phyloP scores from a whole-genome alignment of 2,888 invertebrate genomes.

The Macrophya alboannulata region DNA sequence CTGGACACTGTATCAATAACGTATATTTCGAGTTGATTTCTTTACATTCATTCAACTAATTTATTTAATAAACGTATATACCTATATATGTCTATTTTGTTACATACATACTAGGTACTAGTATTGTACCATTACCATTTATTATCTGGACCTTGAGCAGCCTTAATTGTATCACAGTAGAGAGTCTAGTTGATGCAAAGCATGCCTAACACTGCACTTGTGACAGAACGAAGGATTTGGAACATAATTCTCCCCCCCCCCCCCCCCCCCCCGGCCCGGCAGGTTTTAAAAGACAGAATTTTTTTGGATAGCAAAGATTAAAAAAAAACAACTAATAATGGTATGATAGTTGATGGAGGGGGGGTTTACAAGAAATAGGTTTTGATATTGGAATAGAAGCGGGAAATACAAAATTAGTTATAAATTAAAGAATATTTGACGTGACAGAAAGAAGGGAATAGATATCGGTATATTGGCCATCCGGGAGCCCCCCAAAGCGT shows the following conservation, averaged over 20 bases:
- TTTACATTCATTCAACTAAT: neutral
- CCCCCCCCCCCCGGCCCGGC: constrained; percentile 24
- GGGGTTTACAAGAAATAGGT: neutral
- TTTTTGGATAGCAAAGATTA: neutral
- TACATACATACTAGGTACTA: constrained; percentile 22
- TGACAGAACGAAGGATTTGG: constrained; percentile 30
- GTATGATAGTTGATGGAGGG: neutral
- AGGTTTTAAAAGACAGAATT: constrained; percentile 35
- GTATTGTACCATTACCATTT: constrained; percentile 41
- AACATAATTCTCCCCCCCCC: constrained; percentile 41
- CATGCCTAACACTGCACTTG: constrained; percentile 44
- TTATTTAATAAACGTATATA: neutral
- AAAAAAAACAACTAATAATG: neutral
- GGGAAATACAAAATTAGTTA: constrained; percentile 19
- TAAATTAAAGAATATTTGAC: constrained; percentile 2
- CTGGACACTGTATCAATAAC: constrained; percentile 29
- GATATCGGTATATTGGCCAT: constrained; percentile 62
- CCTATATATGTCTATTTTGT: neutral
- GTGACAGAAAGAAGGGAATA: constrained; percentile 25
- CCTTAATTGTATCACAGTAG: constrained; percentile 45
- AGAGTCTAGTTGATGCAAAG: constrained; percentile 46
- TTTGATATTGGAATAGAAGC: neutral
- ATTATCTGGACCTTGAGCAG: constrained; percentile 48
- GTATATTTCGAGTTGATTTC: constrained; percentile 36
- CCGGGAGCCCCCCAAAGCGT: constrained; percentile 71